Evolutionary conservation across 2,797 vertebrate species (phyloP).

Genomic region (Falco novaeseelandiae): DNA sequence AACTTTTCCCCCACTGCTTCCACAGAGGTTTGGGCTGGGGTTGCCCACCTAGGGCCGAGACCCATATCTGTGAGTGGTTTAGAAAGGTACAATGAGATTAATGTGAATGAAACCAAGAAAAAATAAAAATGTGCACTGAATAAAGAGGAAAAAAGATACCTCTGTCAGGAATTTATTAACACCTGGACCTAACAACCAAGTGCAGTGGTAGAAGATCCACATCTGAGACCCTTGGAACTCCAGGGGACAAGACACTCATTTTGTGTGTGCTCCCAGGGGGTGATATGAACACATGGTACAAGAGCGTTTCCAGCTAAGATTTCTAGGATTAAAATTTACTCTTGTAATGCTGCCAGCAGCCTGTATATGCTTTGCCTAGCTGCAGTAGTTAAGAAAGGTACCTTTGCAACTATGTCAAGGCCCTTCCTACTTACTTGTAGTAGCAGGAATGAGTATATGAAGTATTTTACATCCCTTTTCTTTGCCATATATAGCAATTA

Average conservation of each 20-base stretch:
- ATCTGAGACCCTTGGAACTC: not conserved
- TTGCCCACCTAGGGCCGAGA: not conserved
- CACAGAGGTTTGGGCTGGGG: not conserved
- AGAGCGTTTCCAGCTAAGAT: not conserved
- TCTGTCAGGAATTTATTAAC: not conserved
- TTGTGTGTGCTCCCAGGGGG: not conserved
- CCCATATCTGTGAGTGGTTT: not conserved
- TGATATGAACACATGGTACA: not conserved
- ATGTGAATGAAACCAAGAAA: not conserved
- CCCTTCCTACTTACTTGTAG: not conserved
- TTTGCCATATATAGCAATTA: slow-evolving; percentile 18
- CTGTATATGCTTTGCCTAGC: not conserved
- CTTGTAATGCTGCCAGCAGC: not conserved
- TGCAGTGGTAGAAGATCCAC: not conserved
- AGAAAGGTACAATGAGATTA: not conserved
- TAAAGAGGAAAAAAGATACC: not conserved
- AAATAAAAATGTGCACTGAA: not conserved
- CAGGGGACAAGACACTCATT: not conserved
- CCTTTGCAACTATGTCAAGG: not conserved
- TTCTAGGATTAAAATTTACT: not conserved
- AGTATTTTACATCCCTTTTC: slow-evolving; percentile 27
- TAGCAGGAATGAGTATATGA: not conserved
- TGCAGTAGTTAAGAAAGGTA: not conserved
- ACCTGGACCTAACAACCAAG: not conserved
- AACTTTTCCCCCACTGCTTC: not conserved